Base-by-base conservation (phyloP, 1,140 invertebrate genomes). In the Lucilia cuprina region DNA sequence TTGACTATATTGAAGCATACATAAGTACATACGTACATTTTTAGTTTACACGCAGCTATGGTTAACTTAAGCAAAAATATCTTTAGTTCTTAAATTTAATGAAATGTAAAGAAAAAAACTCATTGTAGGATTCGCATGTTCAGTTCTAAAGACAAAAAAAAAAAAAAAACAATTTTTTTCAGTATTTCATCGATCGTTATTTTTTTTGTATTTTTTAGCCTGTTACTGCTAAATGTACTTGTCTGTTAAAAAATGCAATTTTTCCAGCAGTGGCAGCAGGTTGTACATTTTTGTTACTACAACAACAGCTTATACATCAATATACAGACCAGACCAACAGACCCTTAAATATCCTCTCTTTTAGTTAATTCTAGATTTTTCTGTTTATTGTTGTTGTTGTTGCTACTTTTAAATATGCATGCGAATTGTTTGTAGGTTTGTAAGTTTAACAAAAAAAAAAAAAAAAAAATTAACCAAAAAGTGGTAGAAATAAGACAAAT, bases 391-490 rank as follows among this genome's bases (percentile, higher is more conserved):
- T 30, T 30, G 25, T 30, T 30, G 25, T 30, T 30, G 25, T 30
- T 30, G 25, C 25, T 2, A 30, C 25, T 30, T 70, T 70, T 25
- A 10, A 21, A 70, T 70, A 70, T 70, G 65, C n/a, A 70, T 70
- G 19, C 10, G 65, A 21, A 70, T 5, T 21, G 19, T 12, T 21
- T 25, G 21, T 70, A 70, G 5, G 65, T 70, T 25, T 70, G 19
- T n/a, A n/a, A 70, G 65, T 70, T 70, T 70, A 70, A 70, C 17
- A 8, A 21, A 49, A 75, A 35, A 49, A 80, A 21, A 70, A 70
- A 4, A 8, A 21, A 49, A 75, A 35, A 49, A 80, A 21, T 80
- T 80, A 50, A 80, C 41, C 41, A 80, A 80, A 78, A 80, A 80
- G 77, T 30, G 50, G 41, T 49, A 49, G 75, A 80, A 80, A 30